Conservation (phyloP, 2,113 vertebrate species). For the Daphoenositta chrysoptera region DNA sequence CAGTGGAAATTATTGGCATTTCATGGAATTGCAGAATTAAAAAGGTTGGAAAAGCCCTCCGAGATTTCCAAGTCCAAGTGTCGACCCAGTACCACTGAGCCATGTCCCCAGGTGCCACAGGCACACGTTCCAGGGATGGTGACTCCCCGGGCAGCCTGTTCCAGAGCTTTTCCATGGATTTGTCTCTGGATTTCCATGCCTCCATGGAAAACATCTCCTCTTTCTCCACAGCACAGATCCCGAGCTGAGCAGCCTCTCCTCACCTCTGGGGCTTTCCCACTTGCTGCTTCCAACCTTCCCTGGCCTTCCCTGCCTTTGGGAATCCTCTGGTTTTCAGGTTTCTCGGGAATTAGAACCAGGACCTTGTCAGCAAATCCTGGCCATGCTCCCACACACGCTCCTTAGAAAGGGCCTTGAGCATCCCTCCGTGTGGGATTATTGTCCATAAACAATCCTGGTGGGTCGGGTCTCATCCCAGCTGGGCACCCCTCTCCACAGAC, state of each 20-base stretch:
- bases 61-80: neutral
- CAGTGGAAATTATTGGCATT: neutral
- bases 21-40: neutral
- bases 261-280: neutral
- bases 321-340: neutral
- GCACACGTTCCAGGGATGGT: fast-evolving
- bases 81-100: neutral
- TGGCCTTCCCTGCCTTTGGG: neutral
- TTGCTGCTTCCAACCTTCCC: neutral
- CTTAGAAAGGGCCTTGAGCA: neutral
- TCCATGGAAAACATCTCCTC: neutral
- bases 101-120: fast-evolving
- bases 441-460: neutral
- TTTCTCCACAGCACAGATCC: neutral
- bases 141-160: neutral
- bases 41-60: neutral
- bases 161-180: neutral
- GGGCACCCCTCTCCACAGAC: neutral
- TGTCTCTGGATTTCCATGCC: neutral
- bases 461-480: neutral
- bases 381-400: fast-evolving
- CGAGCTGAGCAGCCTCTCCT: fast-evolving
- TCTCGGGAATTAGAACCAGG: neutral
- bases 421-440: neutral
- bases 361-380: neutral